A percentile compares a stretch with the other conserved stretches of the same genome.
Evolutionary conservation across 1,140 invertebrate species (phyloP).

Genomic region (Centruroides vittatus): DNA sequence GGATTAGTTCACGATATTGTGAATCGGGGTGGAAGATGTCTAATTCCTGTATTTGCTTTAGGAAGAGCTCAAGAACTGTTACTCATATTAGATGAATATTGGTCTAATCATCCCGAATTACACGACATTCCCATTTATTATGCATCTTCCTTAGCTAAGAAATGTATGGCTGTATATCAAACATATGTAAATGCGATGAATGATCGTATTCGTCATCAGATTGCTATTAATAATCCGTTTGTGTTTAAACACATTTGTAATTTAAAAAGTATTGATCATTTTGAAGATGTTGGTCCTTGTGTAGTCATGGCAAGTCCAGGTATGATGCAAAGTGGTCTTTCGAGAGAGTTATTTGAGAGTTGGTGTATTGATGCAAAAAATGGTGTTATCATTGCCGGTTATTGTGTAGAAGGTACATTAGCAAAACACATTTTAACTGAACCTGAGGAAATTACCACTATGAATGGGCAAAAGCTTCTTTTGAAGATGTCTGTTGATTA

Average conservation of each 20-base stretch:
- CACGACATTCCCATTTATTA: slow-evolving; percentile 99
- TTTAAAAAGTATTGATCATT: slow-evolving; percentile 97
- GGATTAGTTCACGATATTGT: slow-evolving; percentile 92
- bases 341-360: slow-evolving; percentile 91
- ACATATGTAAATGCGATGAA: slow-evolving; percentile 99
- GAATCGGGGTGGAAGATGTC: slow-evolving; percentile 80
- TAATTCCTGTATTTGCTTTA: slow-evolving; percentile 97
- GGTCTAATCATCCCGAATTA: slow-evolving; percentile 93
- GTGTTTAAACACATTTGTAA: slow-evolving; percentile 98
- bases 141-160: slow-evolving; percentile 95
- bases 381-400: slow-evolving; percentile 96
- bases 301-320: slow-evolving; percentile 98
- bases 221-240: slow-evolving; percentile 97
- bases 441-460: slow-evolving; percentile 91
- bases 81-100: slow-evolving; percentile 95
- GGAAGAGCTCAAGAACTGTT: slow-evolving; percentile 94
- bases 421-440: slow-evolving; percentile 95
- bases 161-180: slow-evolving; percentile 99
- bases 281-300: slow-evolving; percentile 97
- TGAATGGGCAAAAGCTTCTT: slow-evolving; percentile 88
- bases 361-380: slow-evolving; percentile 98
- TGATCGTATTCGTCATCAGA: slow-evolving; percentile 86
- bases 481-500: slow-evolving; percentile 98
- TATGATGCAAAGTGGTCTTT: slow-evolving; percentile 99
- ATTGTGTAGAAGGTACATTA: slow-evolving; percentile 96